Evolutionary conservation across 2,113 vertebrate species (phyloP).

Genomic region (Calypte anna): DNA sequence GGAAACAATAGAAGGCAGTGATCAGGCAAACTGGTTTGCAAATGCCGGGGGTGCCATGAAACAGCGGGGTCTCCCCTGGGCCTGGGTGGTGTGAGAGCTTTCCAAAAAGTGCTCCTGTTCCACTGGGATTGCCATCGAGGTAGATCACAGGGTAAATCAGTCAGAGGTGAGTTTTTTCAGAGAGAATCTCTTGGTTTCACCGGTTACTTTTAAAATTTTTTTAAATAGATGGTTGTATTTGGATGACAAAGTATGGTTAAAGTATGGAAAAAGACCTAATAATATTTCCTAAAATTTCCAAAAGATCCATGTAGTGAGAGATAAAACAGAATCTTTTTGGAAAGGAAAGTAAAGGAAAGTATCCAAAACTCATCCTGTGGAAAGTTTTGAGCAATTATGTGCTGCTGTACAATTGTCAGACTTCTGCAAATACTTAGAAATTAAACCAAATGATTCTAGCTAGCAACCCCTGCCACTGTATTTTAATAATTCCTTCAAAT

Average conservation of each 20-base stretch:
- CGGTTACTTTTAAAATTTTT: neutral
- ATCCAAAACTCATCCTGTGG: neutral
- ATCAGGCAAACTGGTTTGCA: slow-evolving; percentile 64
- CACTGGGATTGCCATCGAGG: fast-evolving
- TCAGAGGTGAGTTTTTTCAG: neutral
- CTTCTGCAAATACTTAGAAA: neutral
- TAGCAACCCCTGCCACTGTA: fast-evolving
- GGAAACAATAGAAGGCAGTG: slow-evolving; percentile 75
- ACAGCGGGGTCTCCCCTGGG: neutral
- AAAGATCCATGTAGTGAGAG: neutral
- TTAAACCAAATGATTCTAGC: neutral
- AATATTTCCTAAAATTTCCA: neutral
- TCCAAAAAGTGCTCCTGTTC: neutral
- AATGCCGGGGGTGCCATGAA: neutral
- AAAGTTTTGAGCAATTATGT: neutral
- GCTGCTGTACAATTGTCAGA: neutral
- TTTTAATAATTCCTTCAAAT: neutral
- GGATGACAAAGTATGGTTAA: neutral
- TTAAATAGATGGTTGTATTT: neutral
- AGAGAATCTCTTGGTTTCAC: neutral
- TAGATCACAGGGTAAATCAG: neutral
- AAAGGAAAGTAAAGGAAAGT: neutral
- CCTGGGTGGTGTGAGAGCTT: neutral
- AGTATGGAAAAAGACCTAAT: neutral
- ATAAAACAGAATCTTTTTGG: neutral